A percentile compares a stretch with the other conserved stretches of the same genome.
Evolutionary conservation across 2,113 vertebrate species (phyloP).

Genomic region (Sylvilagus bachmani): DNA sequence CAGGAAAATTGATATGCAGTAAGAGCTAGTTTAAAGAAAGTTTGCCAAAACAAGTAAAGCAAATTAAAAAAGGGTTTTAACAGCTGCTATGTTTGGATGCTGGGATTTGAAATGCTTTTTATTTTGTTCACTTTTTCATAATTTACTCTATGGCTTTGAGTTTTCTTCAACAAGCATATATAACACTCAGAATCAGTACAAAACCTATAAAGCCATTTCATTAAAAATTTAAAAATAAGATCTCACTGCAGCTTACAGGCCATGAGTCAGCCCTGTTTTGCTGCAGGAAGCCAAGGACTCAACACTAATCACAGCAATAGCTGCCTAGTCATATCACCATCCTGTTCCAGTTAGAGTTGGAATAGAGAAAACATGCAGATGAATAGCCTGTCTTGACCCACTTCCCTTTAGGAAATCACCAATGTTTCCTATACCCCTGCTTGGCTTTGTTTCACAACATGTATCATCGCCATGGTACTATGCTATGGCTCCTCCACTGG

Average conservation of each 20-base stretch:
- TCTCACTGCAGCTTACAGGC: neutral
- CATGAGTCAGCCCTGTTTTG: neutral
- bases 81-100: neutral
- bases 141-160: neutral
- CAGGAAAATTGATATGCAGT: neutral
- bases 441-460: neutral
- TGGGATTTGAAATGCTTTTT: neutral
- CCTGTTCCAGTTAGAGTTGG: neutral
- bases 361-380: neutral
- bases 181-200: neutral
- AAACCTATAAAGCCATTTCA: neutral
- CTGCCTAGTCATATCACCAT: rapidly evolving
- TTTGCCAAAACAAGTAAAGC: neutral
- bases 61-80: neutral
- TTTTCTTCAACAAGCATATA: neutral
- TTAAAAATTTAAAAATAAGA: neutral
- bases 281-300: neutral
- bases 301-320: neutral
- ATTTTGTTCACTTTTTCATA: neutral
- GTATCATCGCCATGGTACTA: neutral
- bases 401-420: neutral
- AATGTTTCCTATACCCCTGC: neutral
- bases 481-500: neutral
- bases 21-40: neutral
- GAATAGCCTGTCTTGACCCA: neutral